phyloP scores from a whole-genome alignment of 2,888 invertebrate species.

The Oscheius sp. region DNA sequence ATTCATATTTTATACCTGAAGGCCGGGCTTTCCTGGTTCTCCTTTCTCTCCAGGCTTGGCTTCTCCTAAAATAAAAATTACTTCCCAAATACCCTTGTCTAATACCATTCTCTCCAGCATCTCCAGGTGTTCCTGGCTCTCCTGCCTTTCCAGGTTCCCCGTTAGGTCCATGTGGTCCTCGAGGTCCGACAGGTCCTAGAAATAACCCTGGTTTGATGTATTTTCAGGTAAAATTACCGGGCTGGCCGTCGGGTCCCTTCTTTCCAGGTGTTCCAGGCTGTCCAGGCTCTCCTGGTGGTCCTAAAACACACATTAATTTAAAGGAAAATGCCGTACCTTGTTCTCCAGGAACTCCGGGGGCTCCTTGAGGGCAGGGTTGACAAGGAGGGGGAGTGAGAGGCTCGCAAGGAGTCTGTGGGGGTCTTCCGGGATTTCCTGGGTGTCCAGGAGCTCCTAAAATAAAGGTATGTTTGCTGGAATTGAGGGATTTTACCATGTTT shows the following conservation, averaged over 20 bases:
- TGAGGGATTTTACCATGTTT: conserved; percentile 41
- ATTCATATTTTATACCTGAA: not conserved
- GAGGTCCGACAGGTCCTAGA: conserved; percentile 48
- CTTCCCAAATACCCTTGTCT: too few relatives aligned
- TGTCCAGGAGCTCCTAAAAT: conserved; percentile 53
- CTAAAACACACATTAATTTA: conserved; percentile 53
- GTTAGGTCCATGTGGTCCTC: conserved; percentile 60
- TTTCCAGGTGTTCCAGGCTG: conserved; percentile 30
- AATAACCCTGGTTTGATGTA: too few relatives aligned
- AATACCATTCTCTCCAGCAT: conserved; percentile 27
- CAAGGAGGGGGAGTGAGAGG: conserved; percentile 42
- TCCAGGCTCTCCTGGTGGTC: conserved; percentile 40
- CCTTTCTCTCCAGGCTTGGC: conserved; percentile 39
- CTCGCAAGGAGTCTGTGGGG: conserved; percentile 37
- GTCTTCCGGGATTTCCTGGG: conserved; percentile 58
- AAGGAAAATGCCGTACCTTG: conserved; percentile 43
- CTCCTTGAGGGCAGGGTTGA: conserved; percentile 62
- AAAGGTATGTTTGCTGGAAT: not conserved
- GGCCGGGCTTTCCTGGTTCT: conserved; percentile 41
- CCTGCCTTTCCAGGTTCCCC: conserved; percentile 55
- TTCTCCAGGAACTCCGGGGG: conserved; percentile 60
- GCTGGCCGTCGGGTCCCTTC: conserved; percentile 46
- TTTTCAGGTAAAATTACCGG: not conserved
- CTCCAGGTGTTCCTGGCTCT: conserved; percentile 38
- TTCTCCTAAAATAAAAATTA: not conserved